Conservation (phyloP, 2,797 vertebrate species). For the Synanceia verrucosa region DNA sequence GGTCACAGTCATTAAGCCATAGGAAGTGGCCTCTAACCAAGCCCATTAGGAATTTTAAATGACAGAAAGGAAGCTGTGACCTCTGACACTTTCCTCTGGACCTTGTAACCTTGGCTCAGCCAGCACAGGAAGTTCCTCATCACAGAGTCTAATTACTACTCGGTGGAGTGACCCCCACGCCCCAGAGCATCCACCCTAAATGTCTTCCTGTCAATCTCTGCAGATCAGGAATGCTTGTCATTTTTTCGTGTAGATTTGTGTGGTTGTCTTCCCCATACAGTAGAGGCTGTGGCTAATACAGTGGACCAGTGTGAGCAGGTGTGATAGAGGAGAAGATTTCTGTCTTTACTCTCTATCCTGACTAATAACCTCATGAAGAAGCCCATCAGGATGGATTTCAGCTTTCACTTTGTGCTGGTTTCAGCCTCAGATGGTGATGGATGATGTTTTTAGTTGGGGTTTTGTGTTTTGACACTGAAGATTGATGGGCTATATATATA, state of each 20-base stretch:
- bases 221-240: slow-evolving; percentile 25
- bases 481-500: slow-evolving; percentile 20
- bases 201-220: slow-evolving; percentile 25
- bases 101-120: slow-evolving; percentile 56
- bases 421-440: slow-evolving; percentile 21
- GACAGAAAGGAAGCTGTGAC: slow-evolving; percentile 63
- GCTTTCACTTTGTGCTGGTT: neutral
- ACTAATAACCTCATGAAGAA: neutral
- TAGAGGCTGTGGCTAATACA: neutral
- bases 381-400: slow-evolving; percentile 1
- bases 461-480: slow-evolving; percentile 40
- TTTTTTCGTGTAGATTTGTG: slow-evolving; percentile 11
- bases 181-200: slow-evolving; percentile 25
- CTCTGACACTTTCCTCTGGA: slow-evolving; percentile 58
- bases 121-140: slow-evolving; percentile 73
- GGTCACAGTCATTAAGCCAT: slow-evolving; percentile 41
- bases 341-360: neutral
- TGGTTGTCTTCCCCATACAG: neutral
- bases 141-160: slow-evolving; percentile 50
- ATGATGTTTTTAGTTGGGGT: slow-evolving; percentile 24
- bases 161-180: slow-evolving; percentile 43
- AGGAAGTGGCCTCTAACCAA: slow-evolving; percentile 59
- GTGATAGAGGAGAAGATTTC: neutral
- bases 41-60: slow-evolving; percentile 52
- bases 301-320: neutral